Evolutionary conservation across 2,113 vertebrate genomes (phyloP), one percentile per base, ranked within the genome.

Genomic region (Proteles cristata): DNA sequence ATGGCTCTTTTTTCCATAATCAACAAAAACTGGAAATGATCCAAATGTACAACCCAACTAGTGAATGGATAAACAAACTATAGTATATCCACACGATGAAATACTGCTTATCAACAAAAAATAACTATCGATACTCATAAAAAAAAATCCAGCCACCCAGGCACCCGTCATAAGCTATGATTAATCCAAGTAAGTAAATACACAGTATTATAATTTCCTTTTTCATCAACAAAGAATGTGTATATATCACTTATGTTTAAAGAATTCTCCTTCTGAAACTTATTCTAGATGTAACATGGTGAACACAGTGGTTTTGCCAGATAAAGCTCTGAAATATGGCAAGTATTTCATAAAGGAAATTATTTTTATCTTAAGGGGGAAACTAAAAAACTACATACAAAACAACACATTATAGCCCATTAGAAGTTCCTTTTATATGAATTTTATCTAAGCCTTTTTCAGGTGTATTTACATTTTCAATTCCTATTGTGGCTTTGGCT

Each of bases 151-250:
- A 39, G 58, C 58, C 21, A 61, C 21, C 21, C 58, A 61, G 58
- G 21, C 21, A 19, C 7, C 8, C 21, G 21, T 61, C 19, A 74
- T 93, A 89, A 83, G 81, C 48, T 96, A 31, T 92, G 87, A 93
- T 92, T 95, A 88, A 95, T 39, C 91, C 74, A 93, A 68, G 66
- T 74, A 92, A 95, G 79, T 71, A 92, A 85, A 90, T 50, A 50
- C 69, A 69, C 11, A 80, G 61, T 50, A 35, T 25, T 76, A 31
- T 90, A 53, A 95, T 96, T 86, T 91, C 80, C 74, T 94, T 92
- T 77, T 81, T 91, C 61, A 77, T 87, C 61, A 50, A n/a, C 55
- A 92, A 82, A 94, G 39, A 84, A 87, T 91, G 50, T 94, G 61
- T 80, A 8, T 77, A 86, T 66, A 26, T 93, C 71, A 89, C 31